Evolutionary conservation across 1,140 invertebrate species (phyloP), one percentile per base, ranked within the genome.

Genomic region (Cecropterus lyciades): DNA sequence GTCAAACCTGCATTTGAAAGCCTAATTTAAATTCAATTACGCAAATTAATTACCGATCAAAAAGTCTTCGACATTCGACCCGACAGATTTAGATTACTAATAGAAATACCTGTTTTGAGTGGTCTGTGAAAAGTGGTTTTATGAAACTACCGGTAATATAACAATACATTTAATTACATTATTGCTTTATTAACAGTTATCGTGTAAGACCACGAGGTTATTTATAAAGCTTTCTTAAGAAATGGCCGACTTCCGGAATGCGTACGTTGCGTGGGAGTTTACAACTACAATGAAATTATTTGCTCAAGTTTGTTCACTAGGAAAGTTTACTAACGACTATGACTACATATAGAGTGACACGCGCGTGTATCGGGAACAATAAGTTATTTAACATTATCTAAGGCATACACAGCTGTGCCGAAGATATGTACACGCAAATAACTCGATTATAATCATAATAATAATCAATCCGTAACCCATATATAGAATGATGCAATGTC

Each of bases 341-440:
- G 13, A 2, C 14, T 2, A 53, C 27, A 33, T 24, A 51, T 45
- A 13, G 20, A 24, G 64, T 55, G 30, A 51, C 27, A 43, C 59
- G 40, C 51, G n/a, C 49, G 56, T 65, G 55, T 65, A 43, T 40
- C 45, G 66, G 45, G 60, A 74, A 79, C 72, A 77, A 79, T 73
- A 72, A 72, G 64, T 68, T 79, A 77, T 77, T 77, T 66, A 69
- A 65, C 65, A 69, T 72, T 85, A 87, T 84, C 83, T 68, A 84
- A 76, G 80, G 82, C 77, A 84, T 82, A 82, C 77, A 84, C 85
- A 88, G 84, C 84, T 85, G 83, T 72, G 69, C 51, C 67, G 45
- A 33, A 74, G 67, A 53, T 71, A 67, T 68, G 74, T 49, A 30
- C 67, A 69, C 69, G 66, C 64, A 65, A 66, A 72, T 79, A 72